phyloP scores from a whole-genome alignment of 2,888 invertebrate genomes.

The Trypoxylon attenuatum region DNA sequence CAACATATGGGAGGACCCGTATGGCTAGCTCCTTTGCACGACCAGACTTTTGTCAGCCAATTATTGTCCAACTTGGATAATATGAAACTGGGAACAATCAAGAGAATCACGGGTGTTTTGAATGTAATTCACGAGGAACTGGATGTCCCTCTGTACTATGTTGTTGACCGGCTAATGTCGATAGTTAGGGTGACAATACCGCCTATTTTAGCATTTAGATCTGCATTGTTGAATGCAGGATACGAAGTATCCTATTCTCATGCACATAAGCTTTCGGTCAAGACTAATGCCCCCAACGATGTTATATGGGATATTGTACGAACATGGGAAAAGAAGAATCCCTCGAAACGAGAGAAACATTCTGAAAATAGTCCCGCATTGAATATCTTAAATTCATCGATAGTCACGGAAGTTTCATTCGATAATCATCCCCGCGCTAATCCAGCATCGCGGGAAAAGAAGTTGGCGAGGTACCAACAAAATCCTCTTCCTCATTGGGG shows the following conservation, averaged over 20 bases:
- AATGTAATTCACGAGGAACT: conserved; percentile 90
- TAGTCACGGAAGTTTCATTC: conserved; percentile 76
- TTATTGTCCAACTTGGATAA: conserved; percentile 75
- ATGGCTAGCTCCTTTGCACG: conserved; percentile 92
- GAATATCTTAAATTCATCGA: conserved; percentile 78
- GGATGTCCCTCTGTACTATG: conserved; percentile 92
- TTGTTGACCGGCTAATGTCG: conserved; percentile 80
- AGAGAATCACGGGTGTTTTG: conserved; percentile 87
- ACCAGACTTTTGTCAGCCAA: conserved; percentile 83
- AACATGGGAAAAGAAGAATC: conserved; percentile 84
- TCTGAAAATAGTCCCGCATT: conserved; percentile 75
- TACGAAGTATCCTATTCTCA: conserved; percentile 95
- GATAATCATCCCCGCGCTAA: conserved; percentile 83
- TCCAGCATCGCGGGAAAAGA: conserved; percentile 84
- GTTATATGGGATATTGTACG: conserved; percentile 95
- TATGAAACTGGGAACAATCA: conserved; percentile 80
- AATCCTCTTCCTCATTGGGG: conserved; percentile 95
- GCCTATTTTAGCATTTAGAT: conserved; percentile 78
- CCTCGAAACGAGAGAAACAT: conserved; percentile 80
- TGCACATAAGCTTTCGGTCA: conserved; percentile 89
- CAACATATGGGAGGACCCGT: conserved; percentile 95
- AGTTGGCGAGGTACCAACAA: conserved; percentile 86
- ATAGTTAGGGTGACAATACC: conserved; percentile 65
- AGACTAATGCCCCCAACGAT: conserved; percentile 91
- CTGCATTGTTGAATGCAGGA: conserved; percentile 92